Base-by-base conservation (phyloP, 2,888 invertebrate species). In the Tryphoninae sp. region DNA sequence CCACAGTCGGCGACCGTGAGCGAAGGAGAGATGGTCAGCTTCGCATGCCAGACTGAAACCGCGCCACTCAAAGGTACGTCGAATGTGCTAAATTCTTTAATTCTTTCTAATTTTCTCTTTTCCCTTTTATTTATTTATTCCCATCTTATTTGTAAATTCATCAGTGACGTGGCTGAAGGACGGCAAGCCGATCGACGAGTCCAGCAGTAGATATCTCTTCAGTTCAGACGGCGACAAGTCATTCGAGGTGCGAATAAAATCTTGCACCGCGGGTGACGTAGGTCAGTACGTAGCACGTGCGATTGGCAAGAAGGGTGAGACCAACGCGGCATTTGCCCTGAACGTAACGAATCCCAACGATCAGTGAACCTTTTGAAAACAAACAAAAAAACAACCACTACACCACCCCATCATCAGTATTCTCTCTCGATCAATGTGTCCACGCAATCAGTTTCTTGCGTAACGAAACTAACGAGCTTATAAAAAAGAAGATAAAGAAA, bases 241-340 rank as follows among this genome's bases (percentile, higher is more conserved):
- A 84, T 97, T 96, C 93, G 94, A 95, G 74, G 94, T 98, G 82
- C 95, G 96, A 91, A 96, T 98, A 85, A 94, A 95, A 85, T 94
- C 95, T 86, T 95, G 96, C 91, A 94, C 94, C 85, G 93, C 95
- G 72, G 95, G 95, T 87, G 98, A 98, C 93, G 94, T 96, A 84
- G 98, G 98, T 58, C 98, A 98, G 92, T 98, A 98, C 92, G 95
- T 96, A 88, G 96, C 97, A 19, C 95, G 96, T 89, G 97, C 96
- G 42, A 95, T 96, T 84, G 96, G 96, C 90, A 96, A 96, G 92
- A 97, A 97, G 93, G 96, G 96, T 85, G 97, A 97, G 92, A 94
- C 96, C 71, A 94, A 95, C 81, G 95, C 96, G 71, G 96, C 98
- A 86, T 98, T 97, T 94, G 97, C 97, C 84, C 94, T 98, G 61